Evolutionary conservation across 2,113 vertebrate species (phyloP).

Genomic region (Phaethon lepturus): DNA sequence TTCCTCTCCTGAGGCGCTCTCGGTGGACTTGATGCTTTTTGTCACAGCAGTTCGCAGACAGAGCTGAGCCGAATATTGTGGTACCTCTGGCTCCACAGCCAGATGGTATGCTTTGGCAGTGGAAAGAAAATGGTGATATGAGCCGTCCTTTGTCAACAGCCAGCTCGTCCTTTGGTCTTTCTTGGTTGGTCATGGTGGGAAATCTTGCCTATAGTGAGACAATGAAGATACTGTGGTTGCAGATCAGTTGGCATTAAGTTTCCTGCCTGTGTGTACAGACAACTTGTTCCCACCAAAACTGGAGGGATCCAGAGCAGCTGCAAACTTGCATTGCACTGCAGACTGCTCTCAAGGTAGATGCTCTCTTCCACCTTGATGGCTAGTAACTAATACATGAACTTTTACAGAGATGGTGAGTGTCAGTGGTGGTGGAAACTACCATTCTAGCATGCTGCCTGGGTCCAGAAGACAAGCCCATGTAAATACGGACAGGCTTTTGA

Average conservation of each 20-base stretch:
- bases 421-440: background rate
- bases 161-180: background rate
- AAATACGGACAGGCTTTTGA: background rate
- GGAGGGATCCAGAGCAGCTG: background rate
- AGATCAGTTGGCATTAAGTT: background rate
- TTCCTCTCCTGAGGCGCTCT: background rate
- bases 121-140: background rate
- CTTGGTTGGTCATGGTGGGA: background rate
- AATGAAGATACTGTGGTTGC: background rate
- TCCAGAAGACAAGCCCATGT: background rate
- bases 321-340: background rate
- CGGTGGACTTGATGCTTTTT: background rate
- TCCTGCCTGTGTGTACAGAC: rapidly evolving
- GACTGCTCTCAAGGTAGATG: background rate
- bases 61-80: background rate
- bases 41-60: background rate
- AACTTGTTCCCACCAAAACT: background rate
- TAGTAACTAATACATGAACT: background rate
- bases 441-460: background rate
- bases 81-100: background rate
- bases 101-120: background rate
- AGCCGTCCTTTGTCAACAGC: background rate
- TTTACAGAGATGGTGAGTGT: background rate
- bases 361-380: background rate
- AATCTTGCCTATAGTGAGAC: background rate